These are phyloP conservation scores for Microcebus lehilahytsara DNA, from an alignment of 2,113 vertebrate species.

Conservation along the genomic window DNA sequence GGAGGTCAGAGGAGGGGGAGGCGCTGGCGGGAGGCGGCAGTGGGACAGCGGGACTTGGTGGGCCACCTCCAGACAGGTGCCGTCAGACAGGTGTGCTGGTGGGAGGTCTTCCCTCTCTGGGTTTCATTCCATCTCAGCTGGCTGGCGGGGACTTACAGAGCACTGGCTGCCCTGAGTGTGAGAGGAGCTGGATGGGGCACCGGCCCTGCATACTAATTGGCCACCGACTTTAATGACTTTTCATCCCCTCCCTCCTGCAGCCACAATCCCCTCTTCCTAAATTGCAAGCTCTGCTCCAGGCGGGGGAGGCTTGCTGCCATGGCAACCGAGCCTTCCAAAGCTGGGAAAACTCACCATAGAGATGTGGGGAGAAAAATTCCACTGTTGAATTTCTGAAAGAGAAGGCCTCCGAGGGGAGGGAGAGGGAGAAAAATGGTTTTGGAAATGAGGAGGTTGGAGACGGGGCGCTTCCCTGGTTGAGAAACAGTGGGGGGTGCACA, in stretches of 20 bases:
- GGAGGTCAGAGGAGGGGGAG: neutral
- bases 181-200: slow-evolving; percentile 61
- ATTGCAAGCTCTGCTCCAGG: slow-evolving; percentile 81
- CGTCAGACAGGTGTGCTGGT: neutral
- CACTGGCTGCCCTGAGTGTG: neutral
- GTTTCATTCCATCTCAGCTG: rapidly evolving
- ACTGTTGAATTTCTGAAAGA: slow-evolving; percentile 78
- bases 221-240: slow-evolving; percentile 90
- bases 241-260: slow-evolving; percentile 74
- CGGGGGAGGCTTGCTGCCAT: slow-evolving; percentile 89
- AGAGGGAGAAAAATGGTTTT: neutral
- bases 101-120: neutral
- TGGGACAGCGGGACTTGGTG: rapidly evolving
- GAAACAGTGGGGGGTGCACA: neutral
- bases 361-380: slow-evolving; percentile 78
- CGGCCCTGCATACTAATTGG: slow-evolving; percentile 92
- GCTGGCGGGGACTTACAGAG: neutral
- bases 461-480: neutral
- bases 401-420: neutral
- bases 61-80: neutral
- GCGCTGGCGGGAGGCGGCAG: rapidly evolving
- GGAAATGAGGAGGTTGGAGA: neutral
- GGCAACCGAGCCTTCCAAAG: slow-evolving; percentile 86
- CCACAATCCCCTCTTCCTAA: slow-evolving; percentile 77
- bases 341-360: slow-evolving; percentile 77